phyloP scores from a whole-genome alignment of 1,140 invertebrate genomes.

The Macrobrachium nipponense region DNA sequence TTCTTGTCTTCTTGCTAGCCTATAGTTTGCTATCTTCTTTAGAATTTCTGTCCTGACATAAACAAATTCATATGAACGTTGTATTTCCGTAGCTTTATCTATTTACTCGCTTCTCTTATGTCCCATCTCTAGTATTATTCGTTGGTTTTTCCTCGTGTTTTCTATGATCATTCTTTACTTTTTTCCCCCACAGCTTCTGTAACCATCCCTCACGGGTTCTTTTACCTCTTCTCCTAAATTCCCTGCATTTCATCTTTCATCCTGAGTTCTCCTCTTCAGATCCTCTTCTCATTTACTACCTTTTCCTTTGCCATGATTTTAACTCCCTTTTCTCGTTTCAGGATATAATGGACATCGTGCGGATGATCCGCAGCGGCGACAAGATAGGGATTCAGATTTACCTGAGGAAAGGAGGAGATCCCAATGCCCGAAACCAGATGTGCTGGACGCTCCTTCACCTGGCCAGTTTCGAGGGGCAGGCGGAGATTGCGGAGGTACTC shows the following conservation, averaged over 20 bases:
- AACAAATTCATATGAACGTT: too few species aligned
- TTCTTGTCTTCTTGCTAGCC: too few species aligned
- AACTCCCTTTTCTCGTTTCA: neutral
- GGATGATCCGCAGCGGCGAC: conserved; percentile 41
- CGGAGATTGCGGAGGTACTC: conserved; percentile 35
- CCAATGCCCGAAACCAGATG: conserved; percentile 37
- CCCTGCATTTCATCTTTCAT: neutral
- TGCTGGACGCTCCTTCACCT: conserved; percentile 42
- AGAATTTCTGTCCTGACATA: too few species aligned
- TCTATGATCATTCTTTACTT: neutral
- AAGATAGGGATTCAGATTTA: conserved; percentile 37
- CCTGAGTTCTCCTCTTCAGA: neutral
- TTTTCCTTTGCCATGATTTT: neutral
- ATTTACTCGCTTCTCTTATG: too few species aligned
- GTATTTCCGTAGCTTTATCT: too few species aligned
- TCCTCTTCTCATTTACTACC: neutral
- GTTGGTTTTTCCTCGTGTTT: neutral
- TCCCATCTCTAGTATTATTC: neutral
- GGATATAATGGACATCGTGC: conserved; percentile 38
- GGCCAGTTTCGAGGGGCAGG: conserved; percentile 48
- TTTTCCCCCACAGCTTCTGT: neutral
- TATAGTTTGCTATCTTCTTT: too few species aligned
- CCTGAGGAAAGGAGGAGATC: conserved; percentile 46
- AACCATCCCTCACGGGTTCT: neutral
- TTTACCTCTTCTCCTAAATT: neutral